phyloP scores from a whole-genome alignment of 2,888 invertebrate species.

The Xanthorhoe spadicearia region DNA sequence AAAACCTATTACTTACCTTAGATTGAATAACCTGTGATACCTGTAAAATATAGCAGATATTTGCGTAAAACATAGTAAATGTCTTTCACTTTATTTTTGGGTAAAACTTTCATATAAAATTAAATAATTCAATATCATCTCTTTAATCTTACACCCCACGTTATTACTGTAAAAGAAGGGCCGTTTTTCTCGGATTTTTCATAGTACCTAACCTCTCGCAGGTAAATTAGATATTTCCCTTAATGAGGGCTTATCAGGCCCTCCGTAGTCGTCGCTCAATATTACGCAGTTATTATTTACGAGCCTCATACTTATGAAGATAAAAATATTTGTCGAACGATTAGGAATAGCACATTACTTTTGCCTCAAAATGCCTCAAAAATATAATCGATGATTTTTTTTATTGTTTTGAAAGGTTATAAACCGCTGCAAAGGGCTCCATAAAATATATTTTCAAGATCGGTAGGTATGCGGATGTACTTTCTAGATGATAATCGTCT shows the following conservation, averaged over 20 bases:
- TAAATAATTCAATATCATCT: too few relatives aligned
- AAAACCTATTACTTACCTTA: too few relatives aligned
- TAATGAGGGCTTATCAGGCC: slow-evolving; percentile 72
- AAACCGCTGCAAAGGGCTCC: too few relatives aligned
- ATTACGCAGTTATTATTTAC: slow-evolving; percentile 65
- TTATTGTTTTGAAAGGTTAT: too few relatives aligned
- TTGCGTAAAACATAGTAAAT: too few relatives aligned
- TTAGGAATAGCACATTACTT: neutral
- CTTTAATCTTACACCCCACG: slow-evolving; percentile 42
- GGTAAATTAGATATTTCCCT: slow-evolving; percentile 73
- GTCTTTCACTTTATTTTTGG: too few relatives aligned
- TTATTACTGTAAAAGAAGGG: slow-evolving; percentile 55
- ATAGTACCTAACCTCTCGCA: slow-evolving; percentile 55
- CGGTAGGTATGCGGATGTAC: neutral
- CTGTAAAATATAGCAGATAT: too few relatives aligned
- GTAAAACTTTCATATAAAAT: neutral
- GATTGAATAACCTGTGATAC: too few relatives aligned
- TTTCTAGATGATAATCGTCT: slow-evolving; percentile 1
- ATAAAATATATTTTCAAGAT: neutral
- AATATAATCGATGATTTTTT: too few relatives aligned
- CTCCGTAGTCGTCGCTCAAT: slow-evolving; percentile 59
- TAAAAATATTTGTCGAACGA: neutral
- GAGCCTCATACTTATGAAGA: slow-evolving; percentile 24
- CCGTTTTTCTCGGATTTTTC: slow-evolving; percentile 71
- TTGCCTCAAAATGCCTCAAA: too few relatives aligned